Percentiles rank a stretch among this genome's conserved stretches.
Evolutionary conservation across 1,140 invertebrate genomes (phyloP).

Genomic region (Bactericera cockerelli): DNA sequence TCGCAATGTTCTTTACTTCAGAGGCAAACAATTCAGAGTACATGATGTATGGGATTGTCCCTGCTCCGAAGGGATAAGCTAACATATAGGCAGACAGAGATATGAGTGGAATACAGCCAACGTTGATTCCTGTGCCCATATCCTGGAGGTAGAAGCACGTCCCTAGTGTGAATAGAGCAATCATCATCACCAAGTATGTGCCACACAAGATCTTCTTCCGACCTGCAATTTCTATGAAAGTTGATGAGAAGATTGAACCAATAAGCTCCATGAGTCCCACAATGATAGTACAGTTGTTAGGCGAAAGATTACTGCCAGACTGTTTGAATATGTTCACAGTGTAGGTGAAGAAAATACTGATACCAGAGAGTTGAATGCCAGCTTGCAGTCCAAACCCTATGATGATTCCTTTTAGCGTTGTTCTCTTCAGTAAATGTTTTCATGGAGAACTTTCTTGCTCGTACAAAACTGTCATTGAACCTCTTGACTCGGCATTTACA

Average conservation of each 20-base stretch:
- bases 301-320: constrained; percentile 37
- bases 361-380: constrained; percentile 70
- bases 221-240: constrained; percentile 60
- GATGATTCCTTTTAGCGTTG: not conserved
- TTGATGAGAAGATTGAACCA: constrained; percentile 45
- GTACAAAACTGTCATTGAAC: not conserved
- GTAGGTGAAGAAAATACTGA: constrained; percentile 78
- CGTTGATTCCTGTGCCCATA: constrained; percentile 20
- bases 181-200: constrained; percentile 45
- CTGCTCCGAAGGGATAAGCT: constrained; percentile 32
- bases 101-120: constrained; percentile 35
- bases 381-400: constrained; percentile 50
- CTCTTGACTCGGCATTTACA: constrained; percentile 16
- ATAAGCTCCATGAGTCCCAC: constrained; percentile 53
- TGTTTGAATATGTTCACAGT: constrained; percentile 49
- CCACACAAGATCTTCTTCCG: constrained; percentile 49
- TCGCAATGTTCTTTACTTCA: not conserved
- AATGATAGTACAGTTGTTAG: constrained; percentile 41
- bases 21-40: constrained; percentile 42
- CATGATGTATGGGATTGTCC: constrained; percentile 39
- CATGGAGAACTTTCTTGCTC: not conserved
- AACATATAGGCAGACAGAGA: constrained; percentile 38
- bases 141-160: constrained; percentile 42
- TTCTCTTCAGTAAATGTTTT: not conserved
- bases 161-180: constrained; percentile 43